A percentile compares a stretch with the other conserved stretches of the same genome.
Evolutionary conservation across 2,113 vertebrate genomes (phyloP).

Genomic region (Tupaia chinensis): DNA sequence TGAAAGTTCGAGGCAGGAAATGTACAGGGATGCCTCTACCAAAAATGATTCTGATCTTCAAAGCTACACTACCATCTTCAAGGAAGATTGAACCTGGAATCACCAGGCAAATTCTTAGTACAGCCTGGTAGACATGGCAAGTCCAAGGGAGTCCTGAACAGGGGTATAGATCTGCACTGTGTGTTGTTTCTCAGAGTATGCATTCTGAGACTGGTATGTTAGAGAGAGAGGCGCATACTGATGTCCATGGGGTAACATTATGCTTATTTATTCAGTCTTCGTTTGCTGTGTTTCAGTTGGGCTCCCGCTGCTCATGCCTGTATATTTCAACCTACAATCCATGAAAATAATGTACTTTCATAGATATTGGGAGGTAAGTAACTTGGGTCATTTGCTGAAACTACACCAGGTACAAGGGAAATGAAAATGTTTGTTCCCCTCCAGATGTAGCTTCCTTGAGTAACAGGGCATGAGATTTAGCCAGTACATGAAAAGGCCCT

Average conservation of each 20-base stretch:
- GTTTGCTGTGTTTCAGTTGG: slow-evolving; percentile 37
- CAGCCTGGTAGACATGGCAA: neutral
- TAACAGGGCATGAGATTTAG: neutral
- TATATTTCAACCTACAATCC: slow-evolving; percentile 64
- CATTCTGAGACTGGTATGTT: neutral
- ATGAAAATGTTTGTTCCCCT: neutral
- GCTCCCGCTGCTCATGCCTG: slow-evolving; percentile 30
- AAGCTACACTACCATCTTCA: neutral
- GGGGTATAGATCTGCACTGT: neutral
- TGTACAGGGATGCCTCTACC: neutral
- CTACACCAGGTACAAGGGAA: neutral
- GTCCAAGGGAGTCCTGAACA: neutral
- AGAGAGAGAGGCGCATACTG: neutral
- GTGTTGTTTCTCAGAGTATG: neutral
- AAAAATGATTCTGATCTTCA: neutral
- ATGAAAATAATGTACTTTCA: slow-evolving; percentile 41
- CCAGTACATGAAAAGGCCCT: neutral
- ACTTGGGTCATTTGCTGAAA: neutral
- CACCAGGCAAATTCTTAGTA: neutral
- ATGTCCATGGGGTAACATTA: neutral
- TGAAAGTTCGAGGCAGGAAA: neutral
- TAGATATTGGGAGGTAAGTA: slow-evolving; percentile 67
- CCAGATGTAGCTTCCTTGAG: neutral
- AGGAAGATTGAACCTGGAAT: neutral
- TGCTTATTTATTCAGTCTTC: neutral